A percentile compares a stretch with the other conserved stretches of the same genome.
Conservation (phyloP, 2,797 vertebrate genomes). For the Pagetopsis macropterus region DNA sequence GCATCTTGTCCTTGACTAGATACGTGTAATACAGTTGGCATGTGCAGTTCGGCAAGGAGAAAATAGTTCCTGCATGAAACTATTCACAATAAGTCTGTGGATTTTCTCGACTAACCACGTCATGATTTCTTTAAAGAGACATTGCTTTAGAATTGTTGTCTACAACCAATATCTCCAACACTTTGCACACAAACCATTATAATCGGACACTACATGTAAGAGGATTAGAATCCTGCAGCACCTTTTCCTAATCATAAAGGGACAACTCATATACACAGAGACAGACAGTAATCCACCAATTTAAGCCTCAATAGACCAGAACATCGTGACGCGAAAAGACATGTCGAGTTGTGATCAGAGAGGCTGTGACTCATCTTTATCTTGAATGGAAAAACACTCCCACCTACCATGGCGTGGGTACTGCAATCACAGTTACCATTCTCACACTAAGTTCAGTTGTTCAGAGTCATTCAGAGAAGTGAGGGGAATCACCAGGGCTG, state of each 20-base stretch:
- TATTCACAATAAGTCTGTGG: too few relatives aligned
- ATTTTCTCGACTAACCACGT: too few relatives aligned
- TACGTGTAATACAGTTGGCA: too few relatives aligned
- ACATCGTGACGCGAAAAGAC: constrained; percentile 1
- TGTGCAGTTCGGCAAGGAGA: too few relatives aligned
- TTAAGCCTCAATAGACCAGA: neutral
- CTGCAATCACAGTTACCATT: neutral
- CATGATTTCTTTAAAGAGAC: too few relatives aligned
- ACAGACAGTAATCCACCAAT: neutral
- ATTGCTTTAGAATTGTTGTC: too few relatives aligned
- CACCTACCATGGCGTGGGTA: neutral
- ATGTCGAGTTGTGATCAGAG: constrained; percentile 3
- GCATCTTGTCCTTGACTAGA: too few relatives aligned
- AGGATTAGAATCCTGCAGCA: neutral
- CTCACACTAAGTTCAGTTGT: constrained; percentile 3
- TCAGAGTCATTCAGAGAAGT: constrained; percentile 10
- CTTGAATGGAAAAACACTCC: constrained; percentile 22
- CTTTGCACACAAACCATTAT: too few relatives aligned
- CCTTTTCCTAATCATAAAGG: neutral
- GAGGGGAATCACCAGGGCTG: neutral
- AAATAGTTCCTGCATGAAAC: too few relatives aligned
- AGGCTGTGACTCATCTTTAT: constrained; percentile 22
- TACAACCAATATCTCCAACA: too few relatives aligned
- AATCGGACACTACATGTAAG: too few relatives aligned
- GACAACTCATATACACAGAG: neutral